These are phyloP conservation scores for Drosophila paramelanica DNA, from an alignment of 2,888 invertebrate genomes.

Conservation along the genomic window DNA sequence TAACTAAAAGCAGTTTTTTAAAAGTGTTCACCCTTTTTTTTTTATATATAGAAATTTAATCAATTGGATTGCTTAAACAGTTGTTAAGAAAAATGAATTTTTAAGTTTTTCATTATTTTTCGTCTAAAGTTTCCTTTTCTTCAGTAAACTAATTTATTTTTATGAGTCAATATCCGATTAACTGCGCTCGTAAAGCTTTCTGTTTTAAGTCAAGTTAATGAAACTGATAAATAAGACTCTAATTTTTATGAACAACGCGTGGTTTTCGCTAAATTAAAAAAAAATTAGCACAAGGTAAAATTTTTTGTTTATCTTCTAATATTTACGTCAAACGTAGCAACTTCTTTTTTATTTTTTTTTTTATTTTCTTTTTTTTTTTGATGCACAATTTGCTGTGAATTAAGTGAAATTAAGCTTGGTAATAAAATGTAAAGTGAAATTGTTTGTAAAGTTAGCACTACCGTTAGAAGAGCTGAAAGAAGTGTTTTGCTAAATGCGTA, in stretches of 20 bases:
- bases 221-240: not conserved
- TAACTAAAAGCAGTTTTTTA: not conserved
- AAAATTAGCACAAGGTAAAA: slow-evolving; percentile 13
- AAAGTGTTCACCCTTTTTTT: too few relatives aligned
- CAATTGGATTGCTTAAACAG: too few relatives aligned
- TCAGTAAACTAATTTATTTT: not conserved
- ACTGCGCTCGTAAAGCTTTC: not conserved
- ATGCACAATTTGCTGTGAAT: slow-evolving; percentile 13
- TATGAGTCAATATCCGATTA: not conserved
- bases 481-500: slow-evolving; percentile 14
- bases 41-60: too few relatives aligned
- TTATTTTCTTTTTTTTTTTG: slow-evolving; percentile 1
- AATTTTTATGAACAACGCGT: not conserved
- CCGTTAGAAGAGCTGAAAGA: slow-evolving; percentile 11
- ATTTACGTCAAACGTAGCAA: not conserved
- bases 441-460: slow-evolving; percentile 23
- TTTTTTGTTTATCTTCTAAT: slow-evolving; percentile 3
- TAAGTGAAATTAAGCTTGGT: slow-evolving; percentile 35
- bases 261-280: not conserved
- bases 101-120: too few relatives aligned
- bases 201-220: not conserved
- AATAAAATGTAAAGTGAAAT: slow-evolving; percentile 41
- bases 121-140: not conserved
- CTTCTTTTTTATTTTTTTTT: not conserved
- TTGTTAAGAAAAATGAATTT: too few relatives aligned